A percentile compares a stretch with the other conserved stretches of the same genome.
phyloP scores from a whole-genome alignment of 2,797 vertebrate species.

The Xyrichtys novacula region DNA sequence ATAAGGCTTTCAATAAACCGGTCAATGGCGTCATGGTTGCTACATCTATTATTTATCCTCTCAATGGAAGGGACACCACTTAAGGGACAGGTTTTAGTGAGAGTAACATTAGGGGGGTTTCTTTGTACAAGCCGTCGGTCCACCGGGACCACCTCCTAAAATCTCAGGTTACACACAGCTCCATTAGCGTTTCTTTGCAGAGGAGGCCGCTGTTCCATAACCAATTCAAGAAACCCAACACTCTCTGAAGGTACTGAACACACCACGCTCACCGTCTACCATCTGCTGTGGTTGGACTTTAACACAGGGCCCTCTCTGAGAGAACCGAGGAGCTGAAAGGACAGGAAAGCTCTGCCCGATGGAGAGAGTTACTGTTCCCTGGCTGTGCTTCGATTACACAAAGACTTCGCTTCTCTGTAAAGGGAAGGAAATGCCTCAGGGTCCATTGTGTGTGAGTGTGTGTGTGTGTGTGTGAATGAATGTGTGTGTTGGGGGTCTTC shows the following conservation, averaged over 20 bases:
- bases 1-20: background rate
- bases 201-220: slow-evolving; percentile 65
- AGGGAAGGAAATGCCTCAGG: slow-evolving; percentile 79
- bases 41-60: background rate
- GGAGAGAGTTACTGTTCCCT: slow-evolving; percentile 30
- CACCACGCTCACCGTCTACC: slow-evolving; percentile 43
- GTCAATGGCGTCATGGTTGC: background rate
- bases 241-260: slow-evolving; percentile 31
- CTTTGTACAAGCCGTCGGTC: slow-evolving; percentile 39
- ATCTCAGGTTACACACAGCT: slow-evolving; percentile 71
- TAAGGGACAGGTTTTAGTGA: slow-evolving; percentile 21
- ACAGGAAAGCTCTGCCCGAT: slow-evolving; percentile 32
- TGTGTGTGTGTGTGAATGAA: slow-evolving; percentile 37
- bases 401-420: slow-evolving; percentile 50
- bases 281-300: slow-evolving; percentile 60
- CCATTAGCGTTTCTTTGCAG: slow-evolving; percentile 69
- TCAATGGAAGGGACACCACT: background rate
- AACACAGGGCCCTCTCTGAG: slow-evolving; percentile 16
- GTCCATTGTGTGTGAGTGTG: slow-evolving; percentile 51
- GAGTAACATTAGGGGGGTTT: slow-evolving; percentile 19
- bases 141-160: slow-evolving; percentile 51
- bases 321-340: slow-evolving; percentile 33
- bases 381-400: slow-evolving; percentile 55
- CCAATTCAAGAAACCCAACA: slow-evolving; percentile 71
- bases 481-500: slow-evolving; percentile 26